phyloP scores from a whole-genome alignment of 1,140 invertebrate genomes.

The Ceratosolen fusciceps region DNA sequence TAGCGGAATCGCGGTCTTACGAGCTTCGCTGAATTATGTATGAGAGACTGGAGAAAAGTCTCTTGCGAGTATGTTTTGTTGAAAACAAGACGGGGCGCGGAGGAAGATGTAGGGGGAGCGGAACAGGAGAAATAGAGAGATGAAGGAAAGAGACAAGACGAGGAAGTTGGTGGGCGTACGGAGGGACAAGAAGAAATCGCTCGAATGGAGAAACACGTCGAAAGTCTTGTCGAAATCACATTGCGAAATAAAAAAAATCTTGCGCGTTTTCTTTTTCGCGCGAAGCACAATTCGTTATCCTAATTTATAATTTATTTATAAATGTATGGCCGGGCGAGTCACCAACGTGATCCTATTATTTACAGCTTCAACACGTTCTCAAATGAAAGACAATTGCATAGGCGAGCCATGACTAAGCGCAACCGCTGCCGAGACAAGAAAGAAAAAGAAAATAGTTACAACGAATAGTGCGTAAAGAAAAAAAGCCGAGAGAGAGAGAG shows the following conservation, averaged over 20 bases:
- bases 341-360: neutral
- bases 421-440: no score
- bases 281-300: neutral
- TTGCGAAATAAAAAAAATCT: constrained; percentile 13
- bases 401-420: no score
- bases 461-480: no score
- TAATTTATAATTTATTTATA: neutral
- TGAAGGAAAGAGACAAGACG: constrained; percentile 11
- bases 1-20: neutral
- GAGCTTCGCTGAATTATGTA: constrained; percentile 33
- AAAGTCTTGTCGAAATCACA: constrained; percentile 17
- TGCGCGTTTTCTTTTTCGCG: neutral
- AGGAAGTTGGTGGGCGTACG: constrained; percentile 7
- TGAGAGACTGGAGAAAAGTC: constrained; percentile 35
- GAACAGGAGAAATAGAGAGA: neutral
- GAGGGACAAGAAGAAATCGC: constrained; percentile 18
- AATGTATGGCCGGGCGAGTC: neutral
- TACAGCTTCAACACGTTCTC: neutral
- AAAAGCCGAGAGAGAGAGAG: no score
- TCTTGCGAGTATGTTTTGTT: constrained; percentile 11
- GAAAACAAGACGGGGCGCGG: constrained; percentile 24
- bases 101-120: neutral
- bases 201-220: neutral
- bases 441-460: no score
- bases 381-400: no score